Conservation (phyloP, 1,140 invertebrate genomes). For the Bombus pascuorum region DNA sequence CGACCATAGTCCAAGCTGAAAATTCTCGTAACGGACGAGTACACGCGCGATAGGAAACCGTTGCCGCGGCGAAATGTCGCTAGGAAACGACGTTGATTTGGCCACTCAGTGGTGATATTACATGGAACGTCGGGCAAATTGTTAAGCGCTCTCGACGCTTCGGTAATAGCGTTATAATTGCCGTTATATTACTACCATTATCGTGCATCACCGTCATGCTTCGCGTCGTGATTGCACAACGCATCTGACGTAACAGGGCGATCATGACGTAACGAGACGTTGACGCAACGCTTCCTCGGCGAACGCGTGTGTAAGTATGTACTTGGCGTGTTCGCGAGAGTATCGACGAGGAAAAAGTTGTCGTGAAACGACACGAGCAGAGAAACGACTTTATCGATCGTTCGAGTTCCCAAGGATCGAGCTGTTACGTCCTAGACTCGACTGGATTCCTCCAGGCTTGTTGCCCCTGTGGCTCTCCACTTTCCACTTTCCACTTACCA, state of each 20-base stretch:
- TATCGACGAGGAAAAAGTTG: background rate
- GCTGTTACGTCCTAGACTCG: too few species aligned
- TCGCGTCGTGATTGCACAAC: slow-evolving; percentile 54
- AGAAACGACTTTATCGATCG: background rate
- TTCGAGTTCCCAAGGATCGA: background rate
- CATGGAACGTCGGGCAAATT: slow-evolving; percentile 26
- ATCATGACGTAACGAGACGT: slow-evolving; percentile 52
- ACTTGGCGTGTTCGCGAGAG: background rate
- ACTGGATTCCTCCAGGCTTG: too few species aligned
- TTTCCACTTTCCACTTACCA: too few species aligned
- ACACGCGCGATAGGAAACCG: too few species aligned
- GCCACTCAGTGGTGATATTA: background rate
- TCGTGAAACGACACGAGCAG: background rate
- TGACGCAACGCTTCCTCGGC: slow-evolving; percentile 21
- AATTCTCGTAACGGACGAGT: too few species aligned
- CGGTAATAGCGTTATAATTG: slow-evolving; percentile 65
- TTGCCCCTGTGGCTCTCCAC: too few species aligned
- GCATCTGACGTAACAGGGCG: slow-evolving; percentile 54
- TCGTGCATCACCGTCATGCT: slow-evolving; percentile 48
- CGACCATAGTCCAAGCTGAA: fast-evolving
- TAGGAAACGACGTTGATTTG: background rate
- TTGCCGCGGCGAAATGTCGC: too few species aligned
- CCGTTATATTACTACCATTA: slow-evolving; percentile 65
- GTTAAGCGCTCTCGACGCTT: slow-evolving; percentile 60
- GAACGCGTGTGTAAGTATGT: too few species aligned